Evolutionary conservation across 2,888 invertebrate genomes (phyloP).

Genomic region (Cantharis rustica): DNA sequence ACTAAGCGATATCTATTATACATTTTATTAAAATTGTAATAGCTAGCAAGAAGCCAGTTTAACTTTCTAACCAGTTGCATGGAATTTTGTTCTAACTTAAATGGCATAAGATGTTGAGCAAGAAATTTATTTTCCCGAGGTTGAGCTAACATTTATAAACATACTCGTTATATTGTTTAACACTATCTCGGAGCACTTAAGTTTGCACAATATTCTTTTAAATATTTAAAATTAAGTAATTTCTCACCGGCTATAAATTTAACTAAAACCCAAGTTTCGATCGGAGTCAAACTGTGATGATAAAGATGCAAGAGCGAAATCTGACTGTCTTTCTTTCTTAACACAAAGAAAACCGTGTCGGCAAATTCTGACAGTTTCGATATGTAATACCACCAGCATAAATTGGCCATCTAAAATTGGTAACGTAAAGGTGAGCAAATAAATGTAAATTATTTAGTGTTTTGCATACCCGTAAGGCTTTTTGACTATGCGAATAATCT

Average conservation of each 20-base stretch:
- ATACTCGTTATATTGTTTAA: conserved; percentile 7
- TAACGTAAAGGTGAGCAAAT: neutral
- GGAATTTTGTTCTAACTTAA: conserved; percentile 34
- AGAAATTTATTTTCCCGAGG: conserved; percentile 13
- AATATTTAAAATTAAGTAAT: neutral
- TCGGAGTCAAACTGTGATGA: conserved; percentile 80
- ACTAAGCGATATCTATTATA: neutral
- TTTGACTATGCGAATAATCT: conserved; percentile 84
- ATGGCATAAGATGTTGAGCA: conserved; percentile 30
- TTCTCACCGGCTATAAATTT: conserved; percentile 73
- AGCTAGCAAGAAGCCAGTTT: conserved; percentile 8
- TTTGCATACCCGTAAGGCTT: conserved; percentile 80
- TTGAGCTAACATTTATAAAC: conserved; percentile 29
- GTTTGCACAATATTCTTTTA: neutral
- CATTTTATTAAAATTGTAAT: neutral
- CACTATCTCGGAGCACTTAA: neutral
- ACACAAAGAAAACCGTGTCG: conserved; percentile 85
- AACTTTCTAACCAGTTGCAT: conserved; percentile 41
- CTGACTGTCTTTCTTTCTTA: conserved; percentile 84
- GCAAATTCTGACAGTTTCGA: conserved; percentile 87
- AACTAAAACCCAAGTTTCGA: conserved; percentile 79
- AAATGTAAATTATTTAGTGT: neutral
- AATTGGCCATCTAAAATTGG: conserved; percentile 74
- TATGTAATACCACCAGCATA: conserved; percentile 90
- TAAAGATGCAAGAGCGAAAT: conserved; percentile 83